These are phyloP conservation scores for Castor canadensis DNA, from an alignment of 2,113 vertebrate species.

Conservation along the genomic window DNA sequence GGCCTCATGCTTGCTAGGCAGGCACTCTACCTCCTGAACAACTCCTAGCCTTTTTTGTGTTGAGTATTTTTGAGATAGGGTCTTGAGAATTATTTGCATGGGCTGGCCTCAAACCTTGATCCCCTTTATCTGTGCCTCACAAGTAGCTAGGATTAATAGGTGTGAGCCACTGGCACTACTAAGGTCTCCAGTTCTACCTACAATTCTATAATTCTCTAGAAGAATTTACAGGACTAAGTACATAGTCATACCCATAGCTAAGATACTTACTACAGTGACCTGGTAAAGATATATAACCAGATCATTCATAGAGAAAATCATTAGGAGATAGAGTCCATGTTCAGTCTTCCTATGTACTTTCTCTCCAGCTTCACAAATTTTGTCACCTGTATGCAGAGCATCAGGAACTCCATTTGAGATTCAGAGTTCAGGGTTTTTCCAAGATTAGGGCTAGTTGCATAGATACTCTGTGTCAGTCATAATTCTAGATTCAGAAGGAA, in stretches of 20 bases:
- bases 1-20: no score
- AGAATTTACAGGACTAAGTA: not conserved
- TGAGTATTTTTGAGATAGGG: no score
- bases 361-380: conserved; percentile 4
- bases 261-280: not conserved
- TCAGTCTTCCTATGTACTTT: not conserved
- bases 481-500: not conserved
- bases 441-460: not conserved
- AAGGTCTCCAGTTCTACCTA: not conserved
- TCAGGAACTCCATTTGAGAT: not conserved
- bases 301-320: not conserved
- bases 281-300: not conserved
- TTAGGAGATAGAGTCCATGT: not conserved
- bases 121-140: no score
- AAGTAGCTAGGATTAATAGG: no score
- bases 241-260: not conserved
- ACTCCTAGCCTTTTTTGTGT: no score
- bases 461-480: not conserved
- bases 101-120: no score
- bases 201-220: not conserved
- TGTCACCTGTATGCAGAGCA: not conserved
- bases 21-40: no score
- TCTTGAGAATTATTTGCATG: no score
- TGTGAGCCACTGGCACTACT: no score
- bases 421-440: not conserved